Base-by-base conservation (phyloP, 2,113 vertebrate genomes). In the Nannobrachium achirus region DNA sequence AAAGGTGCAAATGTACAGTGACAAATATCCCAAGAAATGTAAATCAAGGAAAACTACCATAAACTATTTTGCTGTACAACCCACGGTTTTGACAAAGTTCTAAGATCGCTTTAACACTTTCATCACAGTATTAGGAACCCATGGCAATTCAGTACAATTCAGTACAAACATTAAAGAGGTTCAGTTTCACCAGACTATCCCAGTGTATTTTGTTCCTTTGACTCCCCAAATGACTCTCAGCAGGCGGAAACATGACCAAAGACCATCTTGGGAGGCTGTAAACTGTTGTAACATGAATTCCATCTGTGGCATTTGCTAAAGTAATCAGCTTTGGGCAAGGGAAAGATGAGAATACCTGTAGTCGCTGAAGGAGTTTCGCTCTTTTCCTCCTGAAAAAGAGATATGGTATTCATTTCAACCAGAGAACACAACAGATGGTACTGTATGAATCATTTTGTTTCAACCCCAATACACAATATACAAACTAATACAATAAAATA, bases 281-380 rank as follows among this genome's bases (percentile, higher is more conserved):
- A 78, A 51, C 67, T 77, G 25, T 4, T 38, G 45, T 73, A 78
- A 84, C 66, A 65, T 56, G 39, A 69, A 75, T 73, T 81, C 76
- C 82, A 79, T 78, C 73, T 82, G 82, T 3, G 38, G 61, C 18
- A 45, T 62, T 83, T 84, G 67, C 59, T 41, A 79, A 82, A 76
- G 78, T 73, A 76, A 82, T 84, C 49, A 75, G 41, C 50, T 66
- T 55, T 19, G 38, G 10, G 67, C 55, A 56, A 42, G 40, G 57
- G 58, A 49, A 70, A 63, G 67, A 73, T 58, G 39, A 74, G 38
- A 48, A 68, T 92, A 99, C 97, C 96, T 97, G 95, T 95, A 97
- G 75, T 98, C 96, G 82, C 96, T 95, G 39, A 95, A 95, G 88
- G 94, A 95, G 85, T 93, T 93, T 72, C 91, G 94, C 73, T 95